Evolutionary conservation across 2,888 invertebrate species (phyloP), one percentile per base, ranked within the genome.

Genomic region (Exocentrus adspersus): DNA sequence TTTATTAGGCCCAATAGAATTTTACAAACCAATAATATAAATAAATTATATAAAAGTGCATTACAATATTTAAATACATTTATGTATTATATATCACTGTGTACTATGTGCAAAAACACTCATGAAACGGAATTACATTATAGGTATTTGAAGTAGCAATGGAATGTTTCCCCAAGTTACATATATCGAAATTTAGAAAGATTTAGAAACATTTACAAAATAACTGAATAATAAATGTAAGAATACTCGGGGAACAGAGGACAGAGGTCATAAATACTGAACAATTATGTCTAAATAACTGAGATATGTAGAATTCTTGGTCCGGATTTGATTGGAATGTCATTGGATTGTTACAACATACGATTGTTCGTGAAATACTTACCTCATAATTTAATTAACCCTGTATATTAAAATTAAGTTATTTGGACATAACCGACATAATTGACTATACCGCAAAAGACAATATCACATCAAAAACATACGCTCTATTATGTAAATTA

Each of bases 391-490:
- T 24, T 24, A 24, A 24, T 24, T 3, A 3, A 24, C 24, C 24
- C 24, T 24, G 24, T 24, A 48, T 21, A 24, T 41, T 45, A 6
- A n/a, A 21, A 37, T 42, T 43, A 17, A 41, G 57, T 60, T 60
- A 65, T 65, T 60, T 63, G 54, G 62, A 63, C 68, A 65, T 61
- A 68, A 63, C 60, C 59, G 59, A 57, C 54, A 21, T 68, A 69
- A 69, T 69, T 69, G 69, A 69, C 67, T 51, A 52, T 51, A 57
- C 64, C 64, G 51, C 61, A 67, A 68, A 52, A n/a, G 43, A 16
- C 62, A 62, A 69, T 69, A 67, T 69, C 69, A 69, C 69, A 69
- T 65, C 67, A 19, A 69, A 56, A 63, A 65, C 45, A 45, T 52
- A 20, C 10, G 19, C 64, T 5, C 37, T 14, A 37, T 37, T 37